Evolutionary conservation across 2,113 vertebrate species (phyloP), one percentile per base, ranked within the genome.

Genomic region (Danionella cerebrum): DNA sequence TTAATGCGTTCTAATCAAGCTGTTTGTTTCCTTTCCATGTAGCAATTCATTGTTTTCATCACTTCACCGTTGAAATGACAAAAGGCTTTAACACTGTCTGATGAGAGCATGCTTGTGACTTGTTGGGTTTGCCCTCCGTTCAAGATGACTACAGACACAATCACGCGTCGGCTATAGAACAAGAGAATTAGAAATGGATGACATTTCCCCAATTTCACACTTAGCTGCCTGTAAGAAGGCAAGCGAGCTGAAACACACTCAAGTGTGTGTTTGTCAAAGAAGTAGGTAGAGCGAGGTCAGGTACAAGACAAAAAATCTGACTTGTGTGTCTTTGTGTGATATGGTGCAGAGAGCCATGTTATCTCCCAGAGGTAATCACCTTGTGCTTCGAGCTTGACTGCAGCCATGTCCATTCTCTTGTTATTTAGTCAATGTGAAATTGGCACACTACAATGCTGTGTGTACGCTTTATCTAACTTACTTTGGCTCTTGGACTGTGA

Each of bases 171-270:
- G 27, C 65, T 62, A 50, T 53, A 54, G 48, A 72, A 68, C 29
- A 59, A 69, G 36, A 65, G 35, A 52, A 58, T 59, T 65, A 53
- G 59, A 69, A 65, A 51, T 66, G 59, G 69, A 42, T 71, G 69
- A 64, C 69, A 76, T 72, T 72, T 76, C 66, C 45, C 48, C 69
- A 72, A 76, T 76, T 72, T 76, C 65, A 76, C 65, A 72, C 70
- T 76, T 59, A 63, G 69, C 65, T 55, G 54, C 64, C 69, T 65
- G 54, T 65, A 42, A 50, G 53, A 59, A 27, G 67, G 69, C 36
- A 42, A 60, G 36, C 22, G 35, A 41, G 36, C 38, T 31, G 65
- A 50, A 65, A 76, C 59, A 69, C 16, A 52, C 59, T 25, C 12
- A 52, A 69, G 27, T 60, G 52, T 44, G 58, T 44, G 16, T 50